Evolutionary conservation across 1,140 invertebrate species (phyloP), one percentile per base, ranked within the genome.

Genomic region (Rhysida immarginata): DNA sequence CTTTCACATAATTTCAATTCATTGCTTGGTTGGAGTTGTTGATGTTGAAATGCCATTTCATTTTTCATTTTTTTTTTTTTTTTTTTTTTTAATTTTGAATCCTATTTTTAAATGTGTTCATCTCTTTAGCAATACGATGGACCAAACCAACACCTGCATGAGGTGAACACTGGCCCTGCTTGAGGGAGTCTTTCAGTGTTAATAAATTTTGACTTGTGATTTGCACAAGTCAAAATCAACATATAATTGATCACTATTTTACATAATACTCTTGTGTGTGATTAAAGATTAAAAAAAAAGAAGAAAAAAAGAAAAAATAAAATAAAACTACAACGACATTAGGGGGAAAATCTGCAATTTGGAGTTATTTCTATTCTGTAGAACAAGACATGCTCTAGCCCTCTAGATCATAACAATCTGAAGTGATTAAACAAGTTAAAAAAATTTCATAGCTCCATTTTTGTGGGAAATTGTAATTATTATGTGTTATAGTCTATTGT

Each of bases 401-500:
- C 29, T 35, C 29, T 35, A 35, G 29, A 16, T 8, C 16, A 8
- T 35, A 35, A 35, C 29, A 35, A 35, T 8, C 16, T 35, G n/a
- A n/a, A n/a, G n/a, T n/a, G n/a, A n/a, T n/a, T n/a, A n/a, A n/a
- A n/a, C n/a, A n/a, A n/a, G n/a, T n/a, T n/a, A n/a, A n/a, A n/a
- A n/a, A n/a, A n/a, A n/a, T n/a, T n/a, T n/a, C n/a, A n/a, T n/a
- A n/a, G n/a, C n/a, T n/a, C n/a, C n/a, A n/a, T n/a, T n/a, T n/a
- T n/a, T n/a, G n/a, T n/a, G n/a, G n/a, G n/a, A n/a, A n/a, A n/a
- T n/a, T n/a, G n/a, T n/a, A n/a, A n/a, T n/a, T n/a, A n/a, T n/a
- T n/a, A n/a, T n/a, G n/a, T n/a, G 49, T 51, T 25, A 51, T 51
- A 51, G 49, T 51, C 49, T 25, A 51, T 50, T 63, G 57, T 61